Conservation (phyloP, 2,113 vertebrate species). For the Kobus ellipsiprymnus region DNA sequence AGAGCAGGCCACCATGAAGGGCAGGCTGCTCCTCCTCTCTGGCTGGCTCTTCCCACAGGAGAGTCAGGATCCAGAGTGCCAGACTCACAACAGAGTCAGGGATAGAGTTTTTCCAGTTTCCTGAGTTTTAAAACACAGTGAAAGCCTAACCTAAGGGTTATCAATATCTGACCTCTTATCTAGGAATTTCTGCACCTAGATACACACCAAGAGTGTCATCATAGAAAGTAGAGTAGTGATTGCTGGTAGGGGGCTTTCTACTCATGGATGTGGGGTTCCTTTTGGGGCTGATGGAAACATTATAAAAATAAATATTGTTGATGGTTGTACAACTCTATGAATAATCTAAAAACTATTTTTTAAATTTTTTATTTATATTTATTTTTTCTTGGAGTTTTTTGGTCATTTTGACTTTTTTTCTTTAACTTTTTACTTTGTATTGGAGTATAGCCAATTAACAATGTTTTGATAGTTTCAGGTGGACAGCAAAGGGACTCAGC, state of each 20-base stretch:
- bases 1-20: background rate
- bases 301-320: background rate
- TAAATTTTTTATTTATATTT: background rate
- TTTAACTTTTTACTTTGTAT: background rate
- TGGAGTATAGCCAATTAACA: background rate
- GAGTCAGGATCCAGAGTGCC: background rate
- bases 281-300: background rate
- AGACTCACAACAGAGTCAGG: background rate
- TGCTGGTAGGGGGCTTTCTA: accelerated
- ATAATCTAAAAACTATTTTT: background rate
- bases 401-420: background rate
- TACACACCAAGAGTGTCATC: background rate
- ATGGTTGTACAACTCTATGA: background rate
- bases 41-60: background rate
- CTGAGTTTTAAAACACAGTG: background rate
- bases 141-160: background rate
- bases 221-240: background rate
- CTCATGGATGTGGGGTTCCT: background rate
- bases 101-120: background rate
- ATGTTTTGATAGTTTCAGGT: background rate
- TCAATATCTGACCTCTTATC: background rate
- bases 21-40: background rate
- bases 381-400: background rate
- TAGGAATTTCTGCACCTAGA: background rate
- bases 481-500: background rate